phyloP scores from a whole-genome alignment of 2,797 vertebrate species.

The Sandelia bainsii region DNA sequence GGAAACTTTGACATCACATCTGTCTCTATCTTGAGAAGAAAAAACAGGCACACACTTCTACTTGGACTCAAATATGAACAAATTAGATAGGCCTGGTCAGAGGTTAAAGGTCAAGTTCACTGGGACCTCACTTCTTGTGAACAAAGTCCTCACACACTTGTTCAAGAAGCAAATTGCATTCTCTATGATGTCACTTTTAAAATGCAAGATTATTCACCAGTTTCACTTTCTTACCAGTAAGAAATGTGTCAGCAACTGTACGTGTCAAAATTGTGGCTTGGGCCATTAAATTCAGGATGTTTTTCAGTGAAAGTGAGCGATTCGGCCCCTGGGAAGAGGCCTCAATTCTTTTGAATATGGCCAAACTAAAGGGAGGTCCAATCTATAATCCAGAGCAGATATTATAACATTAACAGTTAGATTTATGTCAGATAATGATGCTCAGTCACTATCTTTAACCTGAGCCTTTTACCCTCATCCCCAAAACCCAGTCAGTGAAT shows the following conservation, averaged over 20 bases:
- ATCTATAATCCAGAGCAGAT: constrained; percentile 74
- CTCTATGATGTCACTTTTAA: no score
- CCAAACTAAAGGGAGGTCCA: constrained; percentile 59
- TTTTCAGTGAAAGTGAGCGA: constrained; percentile 62
- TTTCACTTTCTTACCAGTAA: constrained; percentile 22
- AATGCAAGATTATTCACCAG: not conserved
- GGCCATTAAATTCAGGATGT: constrained; percentile 60
- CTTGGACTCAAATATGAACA: no score
- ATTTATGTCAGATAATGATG: constrained; percentile 66
- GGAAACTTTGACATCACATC: no score
- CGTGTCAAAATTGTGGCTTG: constrained; percentile 34
- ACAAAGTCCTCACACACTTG: not conserved
- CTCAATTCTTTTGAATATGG: constrained; percentile 67
- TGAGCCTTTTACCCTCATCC: constrained; percentile 43
- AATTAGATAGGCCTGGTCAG: no score
- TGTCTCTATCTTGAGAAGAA: no score
- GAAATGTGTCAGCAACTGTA: constrained; percentile 22
- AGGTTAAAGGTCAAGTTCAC: no score
- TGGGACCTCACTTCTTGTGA: no score
- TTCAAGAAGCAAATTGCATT: not conserved
- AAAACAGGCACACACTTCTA: no score
- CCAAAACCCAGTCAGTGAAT: constrained; percentile 35
- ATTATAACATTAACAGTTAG: constrained; percentile 69
- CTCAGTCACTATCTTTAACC: constrained; percentile 52
- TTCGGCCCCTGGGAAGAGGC: constrained; percentile 58